phyloP scores from a whole-genome alignment of 2,113 vertebrate genomes.

The Morone saxatilis region DNA sequence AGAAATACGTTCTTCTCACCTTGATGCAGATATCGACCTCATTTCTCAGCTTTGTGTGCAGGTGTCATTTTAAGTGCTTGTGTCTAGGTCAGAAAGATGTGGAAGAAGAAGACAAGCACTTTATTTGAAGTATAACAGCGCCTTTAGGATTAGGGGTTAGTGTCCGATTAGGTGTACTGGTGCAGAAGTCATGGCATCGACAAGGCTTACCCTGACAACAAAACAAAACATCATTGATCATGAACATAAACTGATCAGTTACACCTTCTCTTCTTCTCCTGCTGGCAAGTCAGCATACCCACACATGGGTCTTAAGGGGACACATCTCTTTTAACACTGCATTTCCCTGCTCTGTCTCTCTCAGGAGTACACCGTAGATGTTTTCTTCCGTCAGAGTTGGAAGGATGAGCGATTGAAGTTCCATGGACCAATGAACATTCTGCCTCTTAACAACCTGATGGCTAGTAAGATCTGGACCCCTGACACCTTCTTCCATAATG shows the following conservation, averaged over 20 bases:
- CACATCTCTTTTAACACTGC: neutral
- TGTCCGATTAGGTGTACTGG: no score
- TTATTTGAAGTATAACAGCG: no score
- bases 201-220: neutral
- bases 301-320: neutral
- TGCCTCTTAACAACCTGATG: conserved; percentile 73
- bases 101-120: neutral
- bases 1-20: no score
- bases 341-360: neutral
- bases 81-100: neutral
- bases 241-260: neutral
- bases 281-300: neutral
- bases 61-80: no score
- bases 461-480: conserved; percentile 74
- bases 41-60: no score
- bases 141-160: no score
- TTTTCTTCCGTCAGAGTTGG: conserved; percentile 73
- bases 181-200: neutral
- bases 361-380: conserved; percentile 70
- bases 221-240: neutral
- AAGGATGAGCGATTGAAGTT: conserved; percentile 69
- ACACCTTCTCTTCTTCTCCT: neutral
- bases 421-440: conserved; percentile 64
- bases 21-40: no score
- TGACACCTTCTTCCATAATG: conserved; percentile 70